Base-by-base conservation (phyloP, 2,113 vertebrate species). In the Salvator merianae region DNA sequence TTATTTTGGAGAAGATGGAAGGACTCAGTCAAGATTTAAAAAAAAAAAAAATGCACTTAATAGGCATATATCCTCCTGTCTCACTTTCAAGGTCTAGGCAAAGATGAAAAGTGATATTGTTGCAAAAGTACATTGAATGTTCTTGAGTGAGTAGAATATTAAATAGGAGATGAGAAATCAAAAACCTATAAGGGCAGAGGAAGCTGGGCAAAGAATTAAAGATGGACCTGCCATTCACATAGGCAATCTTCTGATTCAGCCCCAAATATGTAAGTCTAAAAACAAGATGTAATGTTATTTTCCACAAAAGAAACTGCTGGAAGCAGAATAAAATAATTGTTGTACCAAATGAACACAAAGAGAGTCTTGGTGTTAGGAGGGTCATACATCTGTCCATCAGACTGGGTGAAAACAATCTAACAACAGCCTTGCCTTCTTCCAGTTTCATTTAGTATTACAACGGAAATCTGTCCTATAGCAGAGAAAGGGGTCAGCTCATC, bases 161-260 rank as follows among this genome's bases (percentile, higher is more conserved):
- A 50, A 90, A 85, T 86, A 87, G 83, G 88, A 89, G 86, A 88
- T 90, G 84, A 89, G 40, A 74, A 85, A 81, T 79, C 16, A 53
- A 36, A n/a, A 65, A 70, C 5, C 12, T 75, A 79, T 50, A 65
- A 63, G 83, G 28, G n/a, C 78, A 71, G 77, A 66, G 14, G 55
- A 65, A 80, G 59, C 26, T 1, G 68, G 0, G 0, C 28, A 14
- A 89, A 86, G 34, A 83, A 72, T 84, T 86, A 86, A 87, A 90
- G 84, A 4, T 3, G 2, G 81, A 38, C 2, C 24, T 38, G 4
- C 79, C 8, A 66, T 5, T 82, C 13, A 86, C 22, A 10, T 69
- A 76, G 91, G 81, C 7, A 86, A 8, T 4, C 22, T 55, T 87
- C 55, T 77, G 32, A 90, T 30, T 1, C 13, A 81, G n/a, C 77